Conservation (phyloP, 2,888 invertebrate genomes). For the Eulithis testata region DNA sequence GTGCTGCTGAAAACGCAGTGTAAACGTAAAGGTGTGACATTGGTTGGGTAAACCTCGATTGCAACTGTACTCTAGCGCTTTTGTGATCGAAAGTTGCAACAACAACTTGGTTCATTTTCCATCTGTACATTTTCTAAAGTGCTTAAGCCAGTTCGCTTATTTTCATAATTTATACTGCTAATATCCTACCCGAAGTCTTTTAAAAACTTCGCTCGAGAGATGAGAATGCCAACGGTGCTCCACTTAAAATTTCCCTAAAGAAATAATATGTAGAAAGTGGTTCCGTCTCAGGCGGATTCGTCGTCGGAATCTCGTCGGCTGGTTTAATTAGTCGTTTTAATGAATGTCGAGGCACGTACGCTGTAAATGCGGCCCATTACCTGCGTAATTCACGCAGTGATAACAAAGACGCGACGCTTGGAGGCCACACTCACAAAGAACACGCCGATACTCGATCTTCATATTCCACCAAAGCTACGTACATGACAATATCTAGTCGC, state of each 20-base stretch:
- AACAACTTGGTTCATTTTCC: conserved; percentile 1
- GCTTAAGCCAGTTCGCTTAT: conserved; percentile 27
- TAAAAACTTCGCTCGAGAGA: conserved; percentile 49
- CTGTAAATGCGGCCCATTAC: conserved; percentile 78
- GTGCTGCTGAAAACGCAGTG: conserved; percentile 48
- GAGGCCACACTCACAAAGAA: conserved; percentile 41
- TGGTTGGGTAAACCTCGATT: conserved; percentile 1
- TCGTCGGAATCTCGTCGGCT: conserved; percentile 67
- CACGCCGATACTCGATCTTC: conserved; percentile 40
- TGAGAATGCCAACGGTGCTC: conserved; percentile 52
- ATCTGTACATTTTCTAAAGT: conserved; percentile 13
- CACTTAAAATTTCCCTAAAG: conserved; percentile 61
- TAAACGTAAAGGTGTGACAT: conserved; percentile 32
- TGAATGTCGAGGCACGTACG: conserved; percentile 81
- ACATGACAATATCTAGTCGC: neutral
- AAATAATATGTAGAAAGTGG: conserved; percentile 64
- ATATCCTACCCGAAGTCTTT: conserved; percentile 51
- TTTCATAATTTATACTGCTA: conserved; percentile 46
- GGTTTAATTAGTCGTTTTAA: conserved; percentile 80
- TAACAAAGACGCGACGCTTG: conserved; percentile 60
- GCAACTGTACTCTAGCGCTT: neutral
- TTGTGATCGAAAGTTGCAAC: conserved; percentile 8
- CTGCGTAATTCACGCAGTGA: conserved; percentile 78
- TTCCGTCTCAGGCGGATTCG: conserved; percentile 61
- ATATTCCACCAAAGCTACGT: conserved; percentile 27